Evolutionary conservation across 2,888 invertebrate species (phyloP), one percentile per base, ranked within the genome.

Genomic region (Papilio gigon): DNA sequence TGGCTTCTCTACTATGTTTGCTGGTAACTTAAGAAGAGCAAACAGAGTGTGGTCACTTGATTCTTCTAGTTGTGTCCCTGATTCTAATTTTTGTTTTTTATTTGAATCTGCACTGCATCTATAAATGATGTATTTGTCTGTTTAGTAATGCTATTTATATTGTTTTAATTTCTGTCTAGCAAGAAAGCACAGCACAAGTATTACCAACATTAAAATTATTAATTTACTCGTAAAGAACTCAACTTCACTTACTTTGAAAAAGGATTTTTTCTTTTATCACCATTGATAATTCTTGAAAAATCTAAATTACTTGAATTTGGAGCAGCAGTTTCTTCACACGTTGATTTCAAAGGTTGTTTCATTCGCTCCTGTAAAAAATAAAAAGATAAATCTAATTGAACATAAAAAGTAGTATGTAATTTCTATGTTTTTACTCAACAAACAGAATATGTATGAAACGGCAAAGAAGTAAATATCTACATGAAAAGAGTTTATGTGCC

Each of bases 231-330:
- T 12, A 22, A 47, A 22, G 4, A 22, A 50, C 12, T 30, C 14
- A 50, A 27, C 4, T 40, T 4, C 11, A 80, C 93, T 84, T 83
- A 93, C 93, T 93, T 95, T 25, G 93, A 89, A 88, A 97, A 97
- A 9, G 97, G 97, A 85, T 97, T 97, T 81, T 94, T 96, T 64
- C 96, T 93, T 80, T 96, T 97, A 62, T 93, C 93, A 25, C 93
- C 85, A 71, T 90, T 84, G 4, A 87, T 73, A 22, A 92, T 79
- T 74, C 89, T 87, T 44, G 93, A 90, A 75, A 93, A 92, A 79
- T 93, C 89, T 76, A 93, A 83, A 63, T 89, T 80, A 71, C 81
- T 76, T 70, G 80, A 72, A 35, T 84, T 80, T 63, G 81, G 80
- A 50, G 70, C 80, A 67, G 75, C 73, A 50, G 78, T 71, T 73